Conservation (phyloP, 92 coral and sea anemone genomes). For the Epizoanthus ramosus region DNA sequence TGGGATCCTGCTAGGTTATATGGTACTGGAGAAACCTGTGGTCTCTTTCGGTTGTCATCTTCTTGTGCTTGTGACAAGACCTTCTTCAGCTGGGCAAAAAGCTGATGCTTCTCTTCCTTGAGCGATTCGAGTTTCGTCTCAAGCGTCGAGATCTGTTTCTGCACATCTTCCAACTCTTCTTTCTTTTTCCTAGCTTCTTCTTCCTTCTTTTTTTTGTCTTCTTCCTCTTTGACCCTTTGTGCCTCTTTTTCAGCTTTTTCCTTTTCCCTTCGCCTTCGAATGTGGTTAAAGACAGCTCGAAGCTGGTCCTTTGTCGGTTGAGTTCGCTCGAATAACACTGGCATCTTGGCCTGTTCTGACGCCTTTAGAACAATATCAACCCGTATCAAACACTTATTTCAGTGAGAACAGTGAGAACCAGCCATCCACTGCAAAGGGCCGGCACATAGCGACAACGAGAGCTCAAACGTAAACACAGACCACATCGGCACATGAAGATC, state of each 20-base stretch:
- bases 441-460: background rate
- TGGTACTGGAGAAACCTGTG: slow-evolving; percentile 7
- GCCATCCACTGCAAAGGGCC: background rate
- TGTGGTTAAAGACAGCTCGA: slow-evolving; percentile 81
- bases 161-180: slow-evolving; percentile 80
- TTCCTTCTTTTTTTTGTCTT: slow-evolving; percentile 65
- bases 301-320: slow-evolving; percentile 77
- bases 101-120: slow-evolving; percentile 84
- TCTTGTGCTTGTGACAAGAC: slow-evolving; percentile 43
- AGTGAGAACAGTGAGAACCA: background rate
- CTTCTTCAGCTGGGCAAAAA: slow-evolving; percentile 87
- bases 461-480: background rate
- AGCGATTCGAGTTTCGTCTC: slow-evolving; percentile 70
- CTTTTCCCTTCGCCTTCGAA: slow-evolving; percentile 73
- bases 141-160: slow-evolving; percentile 67
- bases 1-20: slow-evolving; percentile 30
- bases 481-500: background rate
- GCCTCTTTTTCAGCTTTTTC: slow-evolving; percentile 76
- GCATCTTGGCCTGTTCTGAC: slow-evolving; percentile 59
- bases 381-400: background rate
- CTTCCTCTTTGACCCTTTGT: slow-evolving; percentile 77
- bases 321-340: slow-evolving; percentile 80
- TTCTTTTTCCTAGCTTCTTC: slow-evolving; percentile 80
- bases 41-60: slow-evolving; percentile 38
- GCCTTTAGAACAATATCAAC: background rate